Conservation (phyloP, 2,113 vertebrate species). For the Coregonus clupeaformis region DNA sequence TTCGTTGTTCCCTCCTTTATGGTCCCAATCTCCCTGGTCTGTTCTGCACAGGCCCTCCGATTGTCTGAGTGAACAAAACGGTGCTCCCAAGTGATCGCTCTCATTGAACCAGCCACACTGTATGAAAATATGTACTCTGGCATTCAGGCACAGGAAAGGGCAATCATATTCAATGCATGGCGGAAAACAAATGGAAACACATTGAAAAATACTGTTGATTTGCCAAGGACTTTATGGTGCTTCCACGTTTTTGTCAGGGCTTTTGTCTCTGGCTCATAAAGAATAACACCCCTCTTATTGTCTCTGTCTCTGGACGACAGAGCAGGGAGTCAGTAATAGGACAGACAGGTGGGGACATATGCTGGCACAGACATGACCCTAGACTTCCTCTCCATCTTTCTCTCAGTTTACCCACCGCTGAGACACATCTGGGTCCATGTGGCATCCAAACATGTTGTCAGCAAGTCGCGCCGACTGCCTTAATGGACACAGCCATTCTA, state of each 20-base stretch:
- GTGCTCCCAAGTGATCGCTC: conserved; percentile 52
- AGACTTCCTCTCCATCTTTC: conserved; percentile 58
- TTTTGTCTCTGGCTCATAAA: conserved; percentile 56
- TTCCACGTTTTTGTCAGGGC: conserved; percentile 21
- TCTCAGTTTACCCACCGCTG: conserved; percentile 55
- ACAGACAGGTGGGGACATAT: conserved; percentile 60
- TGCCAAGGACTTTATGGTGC: conserved; percentile 55
- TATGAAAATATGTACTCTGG: conserved; percentile 58
- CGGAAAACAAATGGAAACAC: conserved; percentile 40
- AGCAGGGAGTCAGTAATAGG: conserved; percentile 41
- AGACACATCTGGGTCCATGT: conserved; percentile 68
- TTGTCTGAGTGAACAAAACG: conserved; percentile 65
- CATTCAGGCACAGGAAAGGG: conserved; percentile 55
- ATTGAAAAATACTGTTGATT: conserved; percentile 20
- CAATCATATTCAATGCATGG: conserved; percentile 39
- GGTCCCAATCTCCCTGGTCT: conserved; percentile 52
- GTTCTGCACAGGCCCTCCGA: conserved; percentile 43
- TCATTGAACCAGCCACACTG: conserved; percentile 55
- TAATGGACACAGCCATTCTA: conserved; percentile 64
- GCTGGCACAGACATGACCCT: conserved; percentile 46
- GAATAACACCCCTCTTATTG: conserved; percentile 59
- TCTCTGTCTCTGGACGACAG: conserved; percentile 30
- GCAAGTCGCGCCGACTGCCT: conserved; percentile 55
- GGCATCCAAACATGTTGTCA: conserved; percentile 61
- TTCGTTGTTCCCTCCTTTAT: conserved; percentile 45